These are phyloP conservation scores for Euzophera pinguis DNA, from an alignment of 2,888 invertebrate species.

Conservation along the genomic window DNA sequence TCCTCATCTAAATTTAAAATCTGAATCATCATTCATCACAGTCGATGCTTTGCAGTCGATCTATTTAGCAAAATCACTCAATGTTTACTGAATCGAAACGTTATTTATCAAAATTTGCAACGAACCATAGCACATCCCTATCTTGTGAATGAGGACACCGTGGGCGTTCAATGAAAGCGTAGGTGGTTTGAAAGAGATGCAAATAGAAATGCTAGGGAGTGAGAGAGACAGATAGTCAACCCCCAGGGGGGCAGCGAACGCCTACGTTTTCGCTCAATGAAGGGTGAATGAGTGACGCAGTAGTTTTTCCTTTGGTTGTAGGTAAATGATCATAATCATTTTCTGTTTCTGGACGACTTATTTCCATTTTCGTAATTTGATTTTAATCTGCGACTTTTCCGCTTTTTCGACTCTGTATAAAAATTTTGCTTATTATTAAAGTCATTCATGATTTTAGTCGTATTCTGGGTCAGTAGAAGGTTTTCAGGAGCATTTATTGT, in stretches of 20 bases:
- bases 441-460: too few relatives aligned
- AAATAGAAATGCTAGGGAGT: slow-evolving; percentile 19
- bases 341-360: not conserved
- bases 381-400: not conserved
- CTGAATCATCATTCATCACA: not conserved
- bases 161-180: slow-evolving; percentile 61
- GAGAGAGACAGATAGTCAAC: slow-evolving; percentile 11
- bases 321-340: not conserved
- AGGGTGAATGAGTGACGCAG: slow-evolving; percentile 59
- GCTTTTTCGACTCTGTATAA: not conserved
- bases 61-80: slow-evolving; percentile 4
- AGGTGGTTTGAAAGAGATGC: slow-evolving; percentile 39
- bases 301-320: not conserved
- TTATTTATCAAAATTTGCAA: slow-evolving; percentile 33
- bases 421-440: too few relatives aligned
- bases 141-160: slow-evolving; percentile 51
- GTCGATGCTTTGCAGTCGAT: not conserved
- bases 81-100: slow-evolving; percentile 16
- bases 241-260: slow-evolving; percentile 18
- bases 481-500: too few relatives aligned
- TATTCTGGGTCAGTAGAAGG: too few relatives aligned
- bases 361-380: not conserved
- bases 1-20: not conserved
- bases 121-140: slow-evolving; percentile 33
- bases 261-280: slow-evolving; percentile 41